Percentiles rank a stretch among this genome's conserved stretches.
phyloP scores from a whole-genome alignment of 2,113 vertebrate species.

The Lepisosteus oculatus region DNA sequence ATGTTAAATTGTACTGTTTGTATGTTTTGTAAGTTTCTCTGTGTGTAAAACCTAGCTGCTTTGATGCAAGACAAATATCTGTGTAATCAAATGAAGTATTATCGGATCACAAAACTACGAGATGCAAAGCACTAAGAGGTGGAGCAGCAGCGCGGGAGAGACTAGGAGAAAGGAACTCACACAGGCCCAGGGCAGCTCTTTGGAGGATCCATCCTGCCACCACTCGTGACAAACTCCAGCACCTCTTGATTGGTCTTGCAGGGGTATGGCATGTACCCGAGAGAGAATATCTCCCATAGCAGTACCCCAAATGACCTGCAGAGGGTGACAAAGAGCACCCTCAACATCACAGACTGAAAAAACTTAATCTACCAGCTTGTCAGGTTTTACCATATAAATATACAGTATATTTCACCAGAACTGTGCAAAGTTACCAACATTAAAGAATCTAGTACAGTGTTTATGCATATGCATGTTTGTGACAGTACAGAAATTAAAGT shows the following conservation, averaged over 20 bases:
- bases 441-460: background rate
- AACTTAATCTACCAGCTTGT: background rate
- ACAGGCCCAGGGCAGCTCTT: constrained; percentile 85
- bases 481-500: too few relatives aligned
- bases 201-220: constrained; percentile 85
- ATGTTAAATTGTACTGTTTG: too few relatives aligned
- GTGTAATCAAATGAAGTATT: too few relatives aligned
- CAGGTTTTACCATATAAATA: background rate
- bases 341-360: background rate
- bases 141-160: too few relatives aligned
- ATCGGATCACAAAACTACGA: too few relatives aligned
- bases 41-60: too few relatives aligned
- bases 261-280: constrained; percentile 90
- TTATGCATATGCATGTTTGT: too few relatives aligned
- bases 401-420: too few relatives aligned
- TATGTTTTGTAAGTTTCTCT: too few relatives aligned
- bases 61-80: too few relatives aligned
- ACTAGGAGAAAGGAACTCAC: constrained; percentile 61
- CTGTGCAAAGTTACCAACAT: background rate
- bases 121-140: too few relatives aligned
- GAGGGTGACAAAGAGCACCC: constrained; percentile 46
- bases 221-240: constrained; percentile 82
- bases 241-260: constrained; percentile 89
- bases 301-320: constrained; percentile 91
- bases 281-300: constrained; percentile 89